phyloP scores from a whole-genome alignment of 2,797 vertebrate species.

The Acropternis orthonyx region DNA sequence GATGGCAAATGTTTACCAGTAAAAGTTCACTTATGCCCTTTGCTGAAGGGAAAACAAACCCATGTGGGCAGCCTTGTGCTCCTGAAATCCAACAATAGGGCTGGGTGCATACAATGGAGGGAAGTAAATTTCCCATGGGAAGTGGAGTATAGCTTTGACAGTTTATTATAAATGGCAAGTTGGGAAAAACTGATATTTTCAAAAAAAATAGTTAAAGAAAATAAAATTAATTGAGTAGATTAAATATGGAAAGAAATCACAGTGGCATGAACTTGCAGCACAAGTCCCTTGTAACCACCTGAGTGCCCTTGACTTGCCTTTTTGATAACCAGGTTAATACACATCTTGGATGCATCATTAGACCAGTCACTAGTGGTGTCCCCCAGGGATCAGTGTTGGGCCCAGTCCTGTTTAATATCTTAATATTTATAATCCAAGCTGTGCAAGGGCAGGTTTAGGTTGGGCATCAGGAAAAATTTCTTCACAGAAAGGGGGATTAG shows the following conservation, averaged over 20 bases:
- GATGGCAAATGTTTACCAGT: constrained; percentile 1
- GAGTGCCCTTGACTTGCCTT: not conserved
- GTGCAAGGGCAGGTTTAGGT: rapidly evolving
- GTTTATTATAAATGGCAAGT: constrained; percentile 10
- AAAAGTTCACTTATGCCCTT: not conserved
- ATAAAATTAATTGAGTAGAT: not conserved
- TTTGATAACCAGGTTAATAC: not conserved
- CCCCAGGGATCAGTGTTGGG: not conserved
- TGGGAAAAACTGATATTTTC: not conserved
- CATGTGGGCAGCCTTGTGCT: not conserved
- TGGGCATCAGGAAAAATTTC: not conserved
- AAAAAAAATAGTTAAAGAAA: constrained; percentile 4
- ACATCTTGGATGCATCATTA: not conserved
- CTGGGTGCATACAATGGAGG: not conserved
- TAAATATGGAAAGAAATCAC: not conserved
- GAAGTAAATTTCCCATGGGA: constrained; percentile 43
- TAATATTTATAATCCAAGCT: not conserved
- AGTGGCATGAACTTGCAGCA: not conserved
- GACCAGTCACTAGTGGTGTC: not conserved
- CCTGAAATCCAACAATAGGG: constrained; percentile 27
- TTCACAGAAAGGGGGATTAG: not conserved
- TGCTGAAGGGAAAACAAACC: constrained; percentile 46
- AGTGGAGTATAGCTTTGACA: not conserved
- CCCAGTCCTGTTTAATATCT: not conserved
- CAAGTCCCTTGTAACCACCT: not conserved